Evolutionary conservation across 1,140 invertebrate genomes (phyloP).

Genomic region (Lordiphosa clarofinis): DNA sequence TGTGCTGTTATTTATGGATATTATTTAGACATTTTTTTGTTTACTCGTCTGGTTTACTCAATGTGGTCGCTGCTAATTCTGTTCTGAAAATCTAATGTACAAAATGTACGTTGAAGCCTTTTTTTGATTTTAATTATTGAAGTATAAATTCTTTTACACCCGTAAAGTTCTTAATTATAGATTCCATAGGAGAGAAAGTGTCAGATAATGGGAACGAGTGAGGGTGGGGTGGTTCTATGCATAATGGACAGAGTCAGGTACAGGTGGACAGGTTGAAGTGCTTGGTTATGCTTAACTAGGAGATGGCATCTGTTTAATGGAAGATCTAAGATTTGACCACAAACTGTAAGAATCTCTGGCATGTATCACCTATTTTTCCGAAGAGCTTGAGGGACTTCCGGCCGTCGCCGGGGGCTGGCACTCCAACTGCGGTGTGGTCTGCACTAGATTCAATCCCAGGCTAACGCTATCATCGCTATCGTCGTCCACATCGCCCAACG

Average conservation of each 20-base stretch:
- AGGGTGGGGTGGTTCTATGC: background rate
- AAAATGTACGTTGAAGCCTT: too few relatives aligned
- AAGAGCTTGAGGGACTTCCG: constrained; percentile 62
- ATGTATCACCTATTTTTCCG: constrained; percentile 65
- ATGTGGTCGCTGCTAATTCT: too few relatives aligned
- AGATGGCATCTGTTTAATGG: constrained; percentile 48
- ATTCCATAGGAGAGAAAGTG: background rate
- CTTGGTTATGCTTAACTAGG: constrained; percentile 51
- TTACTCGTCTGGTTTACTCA: too few relatives aligned
- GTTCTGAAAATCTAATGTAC: too few relatives aligned
- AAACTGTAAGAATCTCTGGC: constrained; percentile 23
- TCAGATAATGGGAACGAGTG: background rate
- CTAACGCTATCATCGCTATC: constrained; percentile 40
- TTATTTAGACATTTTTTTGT: too few relatives aligned
- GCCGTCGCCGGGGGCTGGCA: constrained; percentile 34
- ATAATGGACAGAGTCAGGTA: constrained; percentile 47
- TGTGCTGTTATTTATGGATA: too few relatives aligned
- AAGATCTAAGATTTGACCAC: constrained; percentile 70
- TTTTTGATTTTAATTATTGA: constrained; percentile 14
- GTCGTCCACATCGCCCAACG: constrained; percentile 66
- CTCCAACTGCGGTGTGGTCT: constrained; percentile 55
- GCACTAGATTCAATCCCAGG: constrained; percentile 52
- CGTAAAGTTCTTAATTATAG: constrained; percentile 20
- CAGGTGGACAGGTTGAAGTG: constrained; percentile 67
- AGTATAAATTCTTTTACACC: constrained; percentile 46